Evolutionary conservation across 2,797 vertebrate genomes (phyloP), one percentile per base, ranked within the genome.

Genomic region (Otolemur crassicaudatus): DNA sequence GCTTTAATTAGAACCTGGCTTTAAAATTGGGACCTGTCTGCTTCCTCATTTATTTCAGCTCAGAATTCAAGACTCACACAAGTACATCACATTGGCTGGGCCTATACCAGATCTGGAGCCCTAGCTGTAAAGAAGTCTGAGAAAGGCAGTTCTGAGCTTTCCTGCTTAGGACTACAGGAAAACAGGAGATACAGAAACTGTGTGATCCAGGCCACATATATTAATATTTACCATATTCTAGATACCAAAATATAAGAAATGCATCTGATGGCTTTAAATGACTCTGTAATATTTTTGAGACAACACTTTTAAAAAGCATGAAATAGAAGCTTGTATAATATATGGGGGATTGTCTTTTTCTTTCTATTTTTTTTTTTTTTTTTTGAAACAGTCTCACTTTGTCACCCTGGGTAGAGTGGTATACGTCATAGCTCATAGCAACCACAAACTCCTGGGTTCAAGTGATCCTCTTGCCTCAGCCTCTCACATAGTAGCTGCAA

Each of bases 231-330:
- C 23, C 7, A 6, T 8, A 46, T 23, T 13, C 46, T 29, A 40
- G 61, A 73, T 4, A 63, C 19, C 63, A n/a, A 77, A 53, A 72
- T n/a, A 34, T 12, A 79, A 53, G 65, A 49, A 86, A 58, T 63
- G 6, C 3, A 40, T 25, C 31, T 34, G 60, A 0, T 58, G 75
- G 0, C 46, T 91, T 67, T 65, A 91, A 49, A 75, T 82, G 40
- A 86, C 67, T 92, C 77, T 6, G 49, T 53, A 91, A 58, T 85
- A 53, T 37, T 96, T 97, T 53, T 31, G n/a, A 88, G 72, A 49
- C 58, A 37, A 53, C 5, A 4, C 83, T 79, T 82, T 89, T 29
- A 60, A 69, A 87, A 73, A 23, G 25, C 49, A 82, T 40, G 65
- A 82, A 77, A 43, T 61, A 87, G 37, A 84, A 81, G 34, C 19